Evolutionary conservation across 2,797 vertebrate genomes (phyloP).

Genomic region (Acanthornis magna): DNA sequence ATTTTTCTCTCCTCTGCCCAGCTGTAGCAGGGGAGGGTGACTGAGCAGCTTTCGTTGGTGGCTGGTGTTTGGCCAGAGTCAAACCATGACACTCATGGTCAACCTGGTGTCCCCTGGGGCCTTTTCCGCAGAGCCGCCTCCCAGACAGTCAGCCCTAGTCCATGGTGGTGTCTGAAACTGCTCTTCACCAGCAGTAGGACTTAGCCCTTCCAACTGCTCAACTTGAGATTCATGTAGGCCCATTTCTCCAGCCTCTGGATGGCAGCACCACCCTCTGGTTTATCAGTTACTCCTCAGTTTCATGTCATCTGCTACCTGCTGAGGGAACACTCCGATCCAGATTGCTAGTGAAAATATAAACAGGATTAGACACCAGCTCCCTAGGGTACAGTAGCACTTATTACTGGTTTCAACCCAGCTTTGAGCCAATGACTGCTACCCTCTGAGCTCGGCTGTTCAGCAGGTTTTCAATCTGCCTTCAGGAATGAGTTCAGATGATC

Average conservation of each 20-base stretch:
- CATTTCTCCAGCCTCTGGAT: not conserved
- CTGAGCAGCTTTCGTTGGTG: no score
- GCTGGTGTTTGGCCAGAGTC: no score
- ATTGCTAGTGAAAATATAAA: not conserved
- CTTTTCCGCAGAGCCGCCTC: not conserved
- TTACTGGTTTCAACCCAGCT: not conserved
- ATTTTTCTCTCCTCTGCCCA: no score
- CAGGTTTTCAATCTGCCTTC: not conserved
- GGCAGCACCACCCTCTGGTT: not conserved
- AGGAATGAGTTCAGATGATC: not conserved
- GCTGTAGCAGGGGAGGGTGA: no score
- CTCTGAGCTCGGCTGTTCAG: not conserved
- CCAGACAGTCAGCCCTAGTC: not conserved
- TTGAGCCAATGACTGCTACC: fast-evolving
- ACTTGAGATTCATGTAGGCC: not conserved
- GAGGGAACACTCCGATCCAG: not conserved
- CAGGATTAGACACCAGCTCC: fast-evolving
- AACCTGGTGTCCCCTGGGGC: not conserved
- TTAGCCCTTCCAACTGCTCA: not conserved
- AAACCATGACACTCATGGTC: not conserved
- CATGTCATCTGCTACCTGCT: not conserved
- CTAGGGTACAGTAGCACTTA: no score
- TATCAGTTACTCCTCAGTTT: not conserved
- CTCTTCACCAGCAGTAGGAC: not conserved
- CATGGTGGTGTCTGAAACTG: not conserved